phyloP scores from a whole-genome alignment of 1,140 invertebrate genomes.

The Euglossa dilemma region DNA sequence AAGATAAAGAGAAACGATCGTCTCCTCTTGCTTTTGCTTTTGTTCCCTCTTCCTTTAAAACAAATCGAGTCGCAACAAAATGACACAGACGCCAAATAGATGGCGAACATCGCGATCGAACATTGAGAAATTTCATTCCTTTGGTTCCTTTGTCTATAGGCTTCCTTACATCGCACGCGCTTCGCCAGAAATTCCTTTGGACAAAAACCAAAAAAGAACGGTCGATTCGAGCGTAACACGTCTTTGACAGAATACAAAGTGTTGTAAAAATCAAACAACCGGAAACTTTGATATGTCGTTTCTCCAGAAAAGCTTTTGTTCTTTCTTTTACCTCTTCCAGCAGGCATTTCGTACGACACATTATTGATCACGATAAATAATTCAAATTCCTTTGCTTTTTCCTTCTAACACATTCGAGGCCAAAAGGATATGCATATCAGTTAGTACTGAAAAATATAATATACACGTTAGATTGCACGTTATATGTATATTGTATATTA shows the following conservation, averaged over 20 bases:
- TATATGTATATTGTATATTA: not conserved
- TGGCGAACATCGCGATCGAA: not conserved
- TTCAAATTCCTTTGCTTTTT: not conserved
- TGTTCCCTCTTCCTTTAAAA: not conserved
- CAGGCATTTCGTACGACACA: not conserved
- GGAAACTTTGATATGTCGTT: not conserved
- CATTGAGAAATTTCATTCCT: not conserved
- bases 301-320: rapidly evolving
- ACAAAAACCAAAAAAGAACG: not conserved
- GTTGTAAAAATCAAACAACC: not conserved
- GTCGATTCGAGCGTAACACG: constrained; percentile 7
- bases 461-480: too few relatives aligned
- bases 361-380: not conserved
- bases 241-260: not conserved
- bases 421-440: not conserved
- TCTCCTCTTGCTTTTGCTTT: not conserved
- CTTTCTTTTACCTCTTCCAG: too few relatives aligned
- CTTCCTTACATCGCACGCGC: too few relatives aligned
- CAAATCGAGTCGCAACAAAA: not conserved
- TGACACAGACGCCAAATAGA: too few relatives aligned
- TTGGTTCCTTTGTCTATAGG: not conserved
- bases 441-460: not conserved
- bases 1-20: constrained; percentile 1
- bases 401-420: not conserved
- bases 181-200: not conserved